Evolutionary conservation across 2,888 invertebrate species (phyloP), one percentile per base, ranked within the genome.

Genomic region (Cheilosia urbana): DNA sequence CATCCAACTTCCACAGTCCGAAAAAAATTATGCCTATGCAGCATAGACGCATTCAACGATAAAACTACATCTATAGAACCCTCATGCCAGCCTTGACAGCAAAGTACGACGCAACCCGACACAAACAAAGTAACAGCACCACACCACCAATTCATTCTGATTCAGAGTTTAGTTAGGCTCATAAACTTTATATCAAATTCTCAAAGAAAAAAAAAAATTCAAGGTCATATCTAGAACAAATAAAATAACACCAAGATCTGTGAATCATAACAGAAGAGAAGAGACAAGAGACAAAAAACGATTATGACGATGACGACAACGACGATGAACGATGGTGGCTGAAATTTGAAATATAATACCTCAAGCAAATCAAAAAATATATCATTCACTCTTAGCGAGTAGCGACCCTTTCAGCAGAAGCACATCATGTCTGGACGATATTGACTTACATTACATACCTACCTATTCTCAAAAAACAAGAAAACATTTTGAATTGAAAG

Each of bases 111-210:
- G 24, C 62, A 49, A 71, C 47, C 57, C 4, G 17, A 40, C 37
- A 37, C 37, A 37, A 37, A 13, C 37, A 37, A 37, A 37, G 13
- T 13, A 47, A 30, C 6, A 57, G 5, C 55, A 55, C 15, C 4
- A 21, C 49, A 21, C 19, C 68, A 68, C 62, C 62, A 37, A 45
- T 79, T 84, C 75, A 84, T 84, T 84, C 71, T 76, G 60, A 66
- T 47, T 79, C 17, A 45, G 37, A 37, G 37, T 37, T 78, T 65
- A 55, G 63, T 37, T 37, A 51, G 78, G 60, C 79, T 55, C 66
- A 71, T 83, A 77, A 79, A 79, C 75, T 84, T 75, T 75, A 79
- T 79, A 79, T 84, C 53, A 71, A 79, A 79, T 79, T 79, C 69
- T 71, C 60, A 58, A 42, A 84, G 2, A 30, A 30, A 30, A 7